Base-by-base conservation (phyloP, 2,888 invertebrate genomes). In the Lithophane semibrunnea region DNA sequence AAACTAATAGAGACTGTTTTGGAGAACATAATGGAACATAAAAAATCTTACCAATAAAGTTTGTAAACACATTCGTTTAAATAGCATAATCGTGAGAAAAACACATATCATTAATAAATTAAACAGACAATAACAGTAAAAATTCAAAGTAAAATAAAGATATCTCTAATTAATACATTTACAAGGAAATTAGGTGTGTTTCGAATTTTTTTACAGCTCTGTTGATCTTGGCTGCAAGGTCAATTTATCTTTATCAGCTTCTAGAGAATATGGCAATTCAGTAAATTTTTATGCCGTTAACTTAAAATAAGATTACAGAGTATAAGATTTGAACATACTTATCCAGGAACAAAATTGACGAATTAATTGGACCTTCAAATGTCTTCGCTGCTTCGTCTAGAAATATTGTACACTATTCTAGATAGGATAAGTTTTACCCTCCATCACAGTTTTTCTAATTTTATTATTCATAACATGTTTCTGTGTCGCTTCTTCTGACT, bases 201-300 rank as follows among this genome's bases (percentile, higher is more conserved):
- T 70, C 67, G 73, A 82, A 84, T 78, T 49, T 37, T 54, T 72
- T 73, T 42, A 73, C 58, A 47, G 54, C 42, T 63, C n/a, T 73
- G 42, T 54, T 82, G 84, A 75, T 75, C 70, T 85, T 85, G 86
- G 29, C 0, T 0, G n/a, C 70, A 73, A 85, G 83, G 86, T 24
- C 24, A 77, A 70, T 77, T 56, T 10, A 67, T 66, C 16, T 18
- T 52, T 60, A 67, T 2, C 1, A 65, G n/a, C n/a, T 29, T 47
- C 13, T 54, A 49, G 29, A n/a, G 10, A 67, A 54, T 65, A 65
- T 44, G 7, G 2, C 13, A 24, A 13, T 58, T 24, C 24, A 24
- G 58, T 13, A 2, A 4, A 12, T n/a, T 56, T 56, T 24, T 58
- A 58, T 24, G 58, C 24, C 24, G 3, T 37, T 37, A 37, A 37